Percentiles rank a stretch among this genome's conserved stretches.
phyloP scores from a whole-genome alignment of 2,113 vertebrate genomes.

The Oreochromis aureus region DNA sequence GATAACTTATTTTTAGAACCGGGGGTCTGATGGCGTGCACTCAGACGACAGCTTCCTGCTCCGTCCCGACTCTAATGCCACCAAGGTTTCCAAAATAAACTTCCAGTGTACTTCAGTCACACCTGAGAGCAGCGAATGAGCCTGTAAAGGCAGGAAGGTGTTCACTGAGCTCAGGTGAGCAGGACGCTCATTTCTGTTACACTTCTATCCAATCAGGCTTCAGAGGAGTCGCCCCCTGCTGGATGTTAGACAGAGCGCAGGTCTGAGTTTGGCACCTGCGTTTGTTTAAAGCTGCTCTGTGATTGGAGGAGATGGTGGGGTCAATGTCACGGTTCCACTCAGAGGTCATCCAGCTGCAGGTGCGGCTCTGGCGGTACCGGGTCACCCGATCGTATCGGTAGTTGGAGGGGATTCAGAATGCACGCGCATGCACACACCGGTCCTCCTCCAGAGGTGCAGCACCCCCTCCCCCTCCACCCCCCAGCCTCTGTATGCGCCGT shows the following conservation, averaged over 20 bases:
- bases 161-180: background rate
- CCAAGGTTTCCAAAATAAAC: background rate
- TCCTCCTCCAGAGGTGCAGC: conserved; percentile 54
- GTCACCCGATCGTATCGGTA: background rate
- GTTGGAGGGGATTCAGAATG: conserved; percentile 15
- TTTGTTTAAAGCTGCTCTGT: background rate
- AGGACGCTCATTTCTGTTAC: background rate
- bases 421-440: background rate
- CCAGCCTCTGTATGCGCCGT: conserved; percentile 45
- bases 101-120: background rate
- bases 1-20: background rate
- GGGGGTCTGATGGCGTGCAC: background rate
- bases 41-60: background rate
- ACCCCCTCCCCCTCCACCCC: conserved; percentile 17
- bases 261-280: background rate
- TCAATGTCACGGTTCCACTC: background rate
- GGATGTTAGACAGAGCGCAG: background rate
- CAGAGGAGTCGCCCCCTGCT: background rate
- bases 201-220: background rate
- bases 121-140: background rate
- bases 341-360: background rate
- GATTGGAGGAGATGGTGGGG: background rate
- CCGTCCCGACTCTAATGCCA: background rate
- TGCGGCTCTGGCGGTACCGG: background rate
- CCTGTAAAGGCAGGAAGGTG: background rate